Evolutionary conservation across 92 coral and sea anemone genomes (phyloP), one percentile per base, ranked within the genome.

Genomic region (Siderastrea radians): DNA sequence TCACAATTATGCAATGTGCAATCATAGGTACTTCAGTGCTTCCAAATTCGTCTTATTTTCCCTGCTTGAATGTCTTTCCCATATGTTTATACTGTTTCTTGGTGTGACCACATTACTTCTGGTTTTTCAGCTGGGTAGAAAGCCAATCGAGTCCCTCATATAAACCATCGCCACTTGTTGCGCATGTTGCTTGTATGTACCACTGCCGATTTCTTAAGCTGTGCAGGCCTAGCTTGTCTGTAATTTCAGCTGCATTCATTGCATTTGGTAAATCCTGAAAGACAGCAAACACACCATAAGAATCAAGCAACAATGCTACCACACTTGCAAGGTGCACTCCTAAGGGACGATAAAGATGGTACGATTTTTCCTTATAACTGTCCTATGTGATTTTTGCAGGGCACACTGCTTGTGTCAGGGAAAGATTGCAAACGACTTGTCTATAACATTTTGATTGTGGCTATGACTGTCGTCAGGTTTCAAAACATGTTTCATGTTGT

Each of bases 111-210:
- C 62, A 19, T 50, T 53, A 90, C 83, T 90, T 89, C 51, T 61
- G 61, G 76, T 93, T 96, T 79, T 96, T 96, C 19, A 94, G 91
- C 49, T 89, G 84, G 4, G 59, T 73, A 3, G 98, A 95, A 26
- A 95, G 88, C 99, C 99, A 96, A 81, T 96, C 99, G 5, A 96
- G 89, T 49, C 99, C 99, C 88, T 96, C 99, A 78, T 97, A 97
- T 12, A 97, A 85, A 57, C 99, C 99, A 90, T 97, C 99, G 15
- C 99, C 99, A 84, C 97, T 95, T 19, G 99, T 97, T 59, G 99
- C 99, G 78, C 99, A 97, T 3, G 99, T 97, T 2, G 99, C 98
- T 72, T 97, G 99, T 9, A 96, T 96, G 87, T 90, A 96, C 99
- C 99, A 96, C 12, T 46, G 57, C 16, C 95, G 91, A 81, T 79